phyloP scores from a whole-genome alignment of 2,797 vertebrate genomes.

The Neostethus bicornis region DNA sequence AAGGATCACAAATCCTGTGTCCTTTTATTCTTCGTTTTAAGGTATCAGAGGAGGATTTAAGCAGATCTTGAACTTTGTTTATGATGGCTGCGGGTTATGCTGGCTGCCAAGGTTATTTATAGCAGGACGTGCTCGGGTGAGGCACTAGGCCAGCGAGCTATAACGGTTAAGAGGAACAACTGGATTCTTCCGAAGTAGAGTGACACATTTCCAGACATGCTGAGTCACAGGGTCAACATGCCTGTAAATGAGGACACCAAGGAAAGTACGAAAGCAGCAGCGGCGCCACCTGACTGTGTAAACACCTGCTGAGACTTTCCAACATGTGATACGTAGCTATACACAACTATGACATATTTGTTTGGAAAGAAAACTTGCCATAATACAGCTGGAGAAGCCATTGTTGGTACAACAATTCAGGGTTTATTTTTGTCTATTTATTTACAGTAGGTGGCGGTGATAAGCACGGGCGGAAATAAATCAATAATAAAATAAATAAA shows the following conservation, averaged over 20 bases:
- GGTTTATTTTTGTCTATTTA: no score
- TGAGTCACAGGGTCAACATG: constrained; percentile 43
- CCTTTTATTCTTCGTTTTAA: constrained; percentile 37
- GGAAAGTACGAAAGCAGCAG: constrained; percentile 18
- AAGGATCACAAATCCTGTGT: constrained; percentile 36
- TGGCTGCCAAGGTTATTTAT: constrained; percentile 51
- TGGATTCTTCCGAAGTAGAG: constrained; percentile 30
- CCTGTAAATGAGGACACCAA: constrained; percentile 16
- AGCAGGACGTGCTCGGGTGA: constrained; percentile 44
- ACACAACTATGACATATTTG: background rate
- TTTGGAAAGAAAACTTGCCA: no score
- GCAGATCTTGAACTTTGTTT: constrained; percentile 30
- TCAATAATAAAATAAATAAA: no score
- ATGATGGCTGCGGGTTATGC: constrained; percentile 47
- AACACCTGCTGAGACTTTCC: background rate
- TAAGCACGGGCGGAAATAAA: no score
- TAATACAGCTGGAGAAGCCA: no score
- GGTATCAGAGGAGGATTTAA: constrained; percentile 39
- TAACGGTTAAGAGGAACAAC: constrained; percentile 37
- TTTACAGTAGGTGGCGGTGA: no score
- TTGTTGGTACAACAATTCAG: no score
- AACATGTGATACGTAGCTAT: background rate
- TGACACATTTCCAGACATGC: constrained; percentile 42
- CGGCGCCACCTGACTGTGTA: constrained; percentile 20
- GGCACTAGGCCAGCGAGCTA: constrained; percentile 41